phyloP scores from a whole-genome alignment of 2,113 vertebrate genomes.

The Brachionichthys hirsutus region DNA sequence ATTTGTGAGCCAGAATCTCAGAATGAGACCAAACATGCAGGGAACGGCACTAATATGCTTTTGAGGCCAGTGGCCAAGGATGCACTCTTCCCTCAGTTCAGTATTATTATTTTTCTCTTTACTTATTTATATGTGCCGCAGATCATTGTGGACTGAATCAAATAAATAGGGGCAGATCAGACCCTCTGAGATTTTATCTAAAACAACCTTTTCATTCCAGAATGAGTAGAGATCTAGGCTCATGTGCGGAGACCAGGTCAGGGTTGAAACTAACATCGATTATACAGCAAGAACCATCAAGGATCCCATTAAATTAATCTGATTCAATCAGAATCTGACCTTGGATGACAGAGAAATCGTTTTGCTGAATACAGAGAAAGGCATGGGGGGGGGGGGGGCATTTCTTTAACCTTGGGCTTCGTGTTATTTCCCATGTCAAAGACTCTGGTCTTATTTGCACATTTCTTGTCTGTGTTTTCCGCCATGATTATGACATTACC shows the following conservation, averaged over 20 bases:
- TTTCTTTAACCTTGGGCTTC: no score
- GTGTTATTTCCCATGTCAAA: no score
- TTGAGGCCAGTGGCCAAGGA: no score
- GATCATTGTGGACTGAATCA: slow-evolving; percentile 38
- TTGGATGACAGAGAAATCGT: slow-evolving; percentile 4
- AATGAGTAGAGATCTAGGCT: slow-evolving; percentile 35
- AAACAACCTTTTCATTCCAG: slow-evolving; percentile 5
- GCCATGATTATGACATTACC: neutral
- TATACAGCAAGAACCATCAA: slow-evolving; percentile 42
- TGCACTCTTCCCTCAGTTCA: no score
- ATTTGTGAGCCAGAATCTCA: slow-evolving; percentile 4
- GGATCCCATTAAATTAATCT: slow-evolving; percentile 53
- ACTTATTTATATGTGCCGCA: slow-evolving; percentile 19
- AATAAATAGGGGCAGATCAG: slow-evolving; percentile 23
- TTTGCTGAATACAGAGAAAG: no score
- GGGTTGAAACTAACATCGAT: slow-evolving; percentile 42
- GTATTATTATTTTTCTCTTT: no score
- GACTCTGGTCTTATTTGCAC: neutral
- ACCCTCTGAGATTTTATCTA: slow-evolving; percentile 24
- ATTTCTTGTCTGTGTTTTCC: slow-evolving; percentile 1
- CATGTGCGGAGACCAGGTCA: slow-evolving; percentile 13
- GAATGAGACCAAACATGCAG: slow-evolving; percentile 20
- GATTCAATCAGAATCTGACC: slow-evolving; percentile 35
- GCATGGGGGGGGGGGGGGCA: no score
- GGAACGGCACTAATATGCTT: slow-evolving; percentile 30